A percentile compares a stretch with the other conserved stretches of the same genome.
Conservation (phyloP, 1,140 invertebrate species). For the Bilobella aurantiaca region DNA sequence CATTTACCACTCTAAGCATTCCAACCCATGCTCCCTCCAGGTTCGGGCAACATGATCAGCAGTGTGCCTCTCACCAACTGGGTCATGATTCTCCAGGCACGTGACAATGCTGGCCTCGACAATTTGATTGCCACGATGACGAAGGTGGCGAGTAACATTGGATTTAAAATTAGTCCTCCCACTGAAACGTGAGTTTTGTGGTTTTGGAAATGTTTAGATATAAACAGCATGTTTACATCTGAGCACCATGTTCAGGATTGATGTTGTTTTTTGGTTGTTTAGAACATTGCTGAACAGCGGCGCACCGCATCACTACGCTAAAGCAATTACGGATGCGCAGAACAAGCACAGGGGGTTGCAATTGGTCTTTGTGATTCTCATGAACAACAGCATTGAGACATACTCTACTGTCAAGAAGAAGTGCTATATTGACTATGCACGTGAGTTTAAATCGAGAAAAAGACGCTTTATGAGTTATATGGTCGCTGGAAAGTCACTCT, state of each 20-base stretch:
- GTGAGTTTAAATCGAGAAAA: too few relatives aligned
- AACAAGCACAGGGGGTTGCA: constrained; percentile 37
- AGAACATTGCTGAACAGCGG: not conserved
- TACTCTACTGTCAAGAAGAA: constrained; percentile 80
- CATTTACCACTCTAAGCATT: too few relatives aligned
- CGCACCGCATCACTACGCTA: not conserved
- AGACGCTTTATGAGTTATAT: too few relatives aligned
- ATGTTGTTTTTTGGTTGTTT: not conserved
- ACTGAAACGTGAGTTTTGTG: not conserved
- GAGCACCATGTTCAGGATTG: too few relatives aligned
- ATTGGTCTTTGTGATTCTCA: constrained; percentile 67
- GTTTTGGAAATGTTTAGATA: not conserved
- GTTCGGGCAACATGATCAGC: not conserved
- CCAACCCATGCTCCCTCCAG: not conserved
- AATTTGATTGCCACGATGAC: not conserved
- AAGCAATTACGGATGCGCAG: not conserved
- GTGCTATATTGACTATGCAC: constrained; percentile 57
- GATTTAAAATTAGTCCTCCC: not conserved
- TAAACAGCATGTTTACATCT: too few relatives aligned
- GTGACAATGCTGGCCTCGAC: not conserved
- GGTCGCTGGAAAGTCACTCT: constrained; percentile 17
- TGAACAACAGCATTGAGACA: constrained; percentile 67
- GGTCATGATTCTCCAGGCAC: not conserved
- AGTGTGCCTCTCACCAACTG: not conserved
- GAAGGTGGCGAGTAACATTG: not conserved